A percentile compares a stretch with the other conserved stretches of the same genome.
Conservation (phyloP, 1,140 invertebrate genomes). For the Brachionus asplanchnoidis region DNA sequence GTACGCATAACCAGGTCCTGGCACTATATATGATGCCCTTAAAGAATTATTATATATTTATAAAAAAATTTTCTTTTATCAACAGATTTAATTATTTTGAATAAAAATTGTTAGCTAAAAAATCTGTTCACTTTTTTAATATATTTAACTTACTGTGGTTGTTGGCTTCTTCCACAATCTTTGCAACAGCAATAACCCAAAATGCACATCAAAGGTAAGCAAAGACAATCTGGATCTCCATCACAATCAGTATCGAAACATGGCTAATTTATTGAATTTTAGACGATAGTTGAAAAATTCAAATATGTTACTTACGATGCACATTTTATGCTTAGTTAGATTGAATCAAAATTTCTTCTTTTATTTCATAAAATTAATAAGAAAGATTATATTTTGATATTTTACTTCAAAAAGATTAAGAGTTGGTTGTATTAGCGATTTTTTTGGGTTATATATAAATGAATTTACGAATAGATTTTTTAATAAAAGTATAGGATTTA, state of each 20-base stretch:
- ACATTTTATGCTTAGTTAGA: neutral
- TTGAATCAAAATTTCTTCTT: neutral
- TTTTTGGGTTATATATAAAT: neutral
- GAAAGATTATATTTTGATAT: neutral
- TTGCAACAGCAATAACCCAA: constrained; percentile 18
- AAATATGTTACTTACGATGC: neutral
- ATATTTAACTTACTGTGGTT: neutral
- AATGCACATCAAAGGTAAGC: constrained; percentile 30
- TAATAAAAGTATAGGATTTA: neutral
- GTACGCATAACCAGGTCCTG: constrained; percentile 18
- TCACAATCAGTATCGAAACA: constrained; percentile 35
- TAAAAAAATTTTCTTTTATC: neutral
- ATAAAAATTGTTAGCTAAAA: neutral
- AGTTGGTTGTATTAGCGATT: neutral
- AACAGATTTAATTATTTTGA: neutral
- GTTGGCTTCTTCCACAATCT: neutral
- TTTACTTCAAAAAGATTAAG: neutral
- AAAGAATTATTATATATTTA: neutral
- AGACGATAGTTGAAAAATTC: neutral
- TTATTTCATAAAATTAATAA: neutral
- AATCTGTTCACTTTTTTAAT: neutral
- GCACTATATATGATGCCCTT: constrained; percentile 7
- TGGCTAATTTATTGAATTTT: neutral
- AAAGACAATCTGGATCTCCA: constrained; percentile 38
- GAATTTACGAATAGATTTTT: neutral